Base-by-base conservation (phyloP, 2,113 vertebrate genomes). In the Tachysurus fulvidraco region DNA sequence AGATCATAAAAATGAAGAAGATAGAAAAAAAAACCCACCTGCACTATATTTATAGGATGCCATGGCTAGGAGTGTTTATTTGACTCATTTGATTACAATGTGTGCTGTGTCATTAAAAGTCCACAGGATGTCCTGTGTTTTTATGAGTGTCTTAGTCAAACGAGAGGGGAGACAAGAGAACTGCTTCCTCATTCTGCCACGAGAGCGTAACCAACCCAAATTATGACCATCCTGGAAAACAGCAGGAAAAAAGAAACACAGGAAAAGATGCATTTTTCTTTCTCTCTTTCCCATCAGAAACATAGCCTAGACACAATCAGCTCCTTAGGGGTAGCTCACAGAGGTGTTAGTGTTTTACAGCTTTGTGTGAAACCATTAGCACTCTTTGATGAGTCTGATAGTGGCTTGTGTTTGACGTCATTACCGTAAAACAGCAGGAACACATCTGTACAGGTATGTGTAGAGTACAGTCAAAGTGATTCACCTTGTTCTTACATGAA, bases 51-150 rank as follows among this genome's bases (percentile, higher is more conserved):
- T 86, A 92, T 90, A 84, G 82, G 86, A 89, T 92, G 88, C 85
- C 91, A 93, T 90, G 92, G 89, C 92, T 90, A 62, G 88, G 86
- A 91, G 90, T 90, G 93, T 93, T 94, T 91, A 91, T 92, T 92
- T 92, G 92, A 93, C 89, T 93, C 91, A 92, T 91, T 84, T 93
- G 91, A 92, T 94, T 93, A 94, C 91, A 92, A 93, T 94, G 89
- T 73, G 83, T 91, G 91, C 90, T 81, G 74, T 93, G 93, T 92
- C 91, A 91, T 94, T 94, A 94, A 93, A 90, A 90, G 93, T 89
- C 91, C 88, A 77, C 91, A 94, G 92, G 93, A 94, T 94, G 93
- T 92, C 91, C 91, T 93, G 89, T 74, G 83, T 90, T 92, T 95
- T 94, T 93, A 94, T 92, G 92, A 93, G 92, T 78, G 91, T 92